Evolutionary conservation across 2,888 invertebrate species (phyloP).

Genomic region (Neoscelio sp.): DNA sequence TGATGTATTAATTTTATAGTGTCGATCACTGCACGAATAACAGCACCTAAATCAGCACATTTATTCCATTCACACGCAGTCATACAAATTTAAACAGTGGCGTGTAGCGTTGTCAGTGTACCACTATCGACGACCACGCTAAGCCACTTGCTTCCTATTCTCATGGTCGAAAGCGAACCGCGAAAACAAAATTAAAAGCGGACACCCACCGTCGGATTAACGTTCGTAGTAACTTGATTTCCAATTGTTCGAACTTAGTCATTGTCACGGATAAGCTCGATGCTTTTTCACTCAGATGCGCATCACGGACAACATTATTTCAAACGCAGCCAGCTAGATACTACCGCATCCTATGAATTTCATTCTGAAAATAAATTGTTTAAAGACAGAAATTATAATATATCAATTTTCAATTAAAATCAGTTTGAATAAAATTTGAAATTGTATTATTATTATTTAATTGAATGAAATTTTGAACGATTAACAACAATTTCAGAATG

Average conservation of each 20-base stretch:
- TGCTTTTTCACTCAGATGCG: neutral
- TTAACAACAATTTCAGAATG: too few relatives aligned
- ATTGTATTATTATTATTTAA: too few relatives aligned
- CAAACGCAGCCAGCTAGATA: too few relatives aligned
- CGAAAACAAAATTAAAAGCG: neutral
- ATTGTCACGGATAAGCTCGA: neutral
- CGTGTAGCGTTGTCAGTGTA: constrained; percentile 19
- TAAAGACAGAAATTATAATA: too few relatives aligned
- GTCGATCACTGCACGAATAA: too few relatives aligned
- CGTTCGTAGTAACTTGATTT: neutral
- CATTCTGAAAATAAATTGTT: too few relatives aligned
- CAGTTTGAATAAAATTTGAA: too few relatives aligned
- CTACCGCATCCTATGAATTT: too few relatives aligned
- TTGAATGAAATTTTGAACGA: too few relatives aligned
- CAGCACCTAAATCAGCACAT: constrained; percentile 43
- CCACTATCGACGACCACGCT: constrained; percentile 17
- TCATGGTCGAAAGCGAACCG: constrained; percentile 19
- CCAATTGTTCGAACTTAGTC: neutral
- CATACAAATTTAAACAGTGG: constrained; percentile 20
- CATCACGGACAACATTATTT: too few relatives aligned
- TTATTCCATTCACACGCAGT: constrained; percentile 28
- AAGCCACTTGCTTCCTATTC: constrained; percentile 33
- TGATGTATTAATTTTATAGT: neutral
- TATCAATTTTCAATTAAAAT: too few relatives aligned
- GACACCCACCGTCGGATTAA: neutral